Percentiles rank a stretch among this genome's conserved stretches.
Conservation (phyloP, 2,888 invertebrate species). For the Neoascia interrupta region DNA sequence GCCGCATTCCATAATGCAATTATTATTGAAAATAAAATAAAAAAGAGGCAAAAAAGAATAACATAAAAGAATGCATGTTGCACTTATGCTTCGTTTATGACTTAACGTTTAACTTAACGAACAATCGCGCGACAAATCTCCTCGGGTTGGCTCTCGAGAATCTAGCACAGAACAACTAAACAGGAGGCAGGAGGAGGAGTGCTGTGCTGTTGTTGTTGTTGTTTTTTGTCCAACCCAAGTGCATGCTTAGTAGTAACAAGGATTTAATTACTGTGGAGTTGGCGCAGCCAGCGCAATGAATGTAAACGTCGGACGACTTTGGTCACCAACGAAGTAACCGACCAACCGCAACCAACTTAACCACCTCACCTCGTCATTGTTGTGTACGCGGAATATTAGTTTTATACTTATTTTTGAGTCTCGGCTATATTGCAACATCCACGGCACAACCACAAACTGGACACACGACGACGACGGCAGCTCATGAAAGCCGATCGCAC, state of each 20-base stretch:
- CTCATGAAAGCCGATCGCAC: slow-evolving; percentile 54
- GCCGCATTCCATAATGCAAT: slow-evolving; percentile 69
- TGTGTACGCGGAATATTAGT: slow-evolving; percentile 51
- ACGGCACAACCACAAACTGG: slow-evolving; percentile 27
- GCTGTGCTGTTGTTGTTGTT: not conserved
- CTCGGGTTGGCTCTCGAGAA: slow-evolving; percentile 18
- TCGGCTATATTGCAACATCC: slow-evolving; percentile 42
- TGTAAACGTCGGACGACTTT: not conserved
- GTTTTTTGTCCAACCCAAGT: slow-evolving; percentile 6
- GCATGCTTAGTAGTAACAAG: slow-evolving; percentile 41
- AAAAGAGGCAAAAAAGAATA: slow-evolving; percentile 4
- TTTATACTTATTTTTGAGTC: slow-evolving; percentile 31
- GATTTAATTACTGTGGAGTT: slow-evolving; percentile 59
- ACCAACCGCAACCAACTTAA: slow-evolving; percentile 58
- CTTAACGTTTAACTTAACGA: slow-evolving; percentile 59
- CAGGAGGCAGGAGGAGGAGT: no score
- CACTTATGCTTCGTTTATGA: slow-evolving; percentile 49
- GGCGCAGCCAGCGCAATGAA: slow-evolving; percentile 6
- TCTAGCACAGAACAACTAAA: no score
- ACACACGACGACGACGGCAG: slow-evolving; percentile 33
- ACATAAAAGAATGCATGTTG: slow-evolving; percentile 63
- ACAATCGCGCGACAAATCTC: slow-evolving; percentile 52
- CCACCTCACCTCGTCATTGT: slow-evolving; percentile 38
- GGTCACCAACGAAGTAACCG: not conserved
- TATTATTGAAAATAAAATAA: slow-evolving; percentile 64